phyloP scores from a whole-genome alignment of 2,888 invertebrate genomes.

The Anoncus sp. region DNA sequence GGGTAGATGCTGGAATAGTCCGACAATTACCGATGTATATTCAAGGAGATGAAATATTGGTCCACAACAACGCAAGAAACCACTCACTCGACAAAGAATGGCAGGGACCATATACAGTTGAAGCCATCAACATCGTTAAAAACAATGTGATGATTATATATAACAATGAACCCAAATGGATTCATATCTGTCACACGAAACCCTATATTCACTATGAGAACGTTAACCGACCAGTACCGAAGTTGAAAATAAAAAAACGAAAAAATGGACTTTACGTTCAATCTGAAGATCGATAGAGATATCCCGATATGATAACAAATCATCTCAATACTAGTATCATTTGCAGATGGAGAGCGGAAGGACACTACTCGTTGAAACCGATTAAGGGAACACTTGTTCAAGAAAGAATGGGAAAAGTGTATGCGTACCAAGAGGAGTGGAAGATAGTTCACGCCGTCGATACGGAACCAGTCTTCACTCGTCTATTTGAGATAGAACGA shows the following conservation, averaged over 20 bases:
- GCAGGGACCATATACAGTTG: no score
- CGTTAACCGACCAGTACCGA: neutral
- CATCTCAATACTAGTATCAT: neutral
- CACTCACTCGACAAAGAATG: no score
- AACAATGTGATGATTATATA: slow-evolving; percentile 17
- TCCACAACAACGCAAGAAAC: no score
- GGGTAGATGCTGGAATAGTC: no score
- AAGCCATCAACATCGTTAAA: slow-evolving; percentile 27
- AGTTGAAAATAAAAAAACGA: slow-evolving; percentile 13
- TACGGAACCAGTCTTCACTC: slow-evolving; percentile 14
- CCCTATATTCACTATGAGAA: no score
- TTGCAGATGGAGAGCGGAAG: slow-evolving; percentile 34
- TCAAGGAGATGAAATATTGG: slow-evolving; percentile 19
- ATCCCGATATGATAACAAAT: neutral
- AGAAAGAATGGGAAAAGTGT: slow-evolving; percentile 20
- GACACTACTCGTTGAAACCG: slow-evolving; percentile 13
- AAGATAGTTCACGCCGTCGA: slow-evolving; percentile 25
- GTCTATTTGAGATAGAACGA: slow-evolving; percentile 2
- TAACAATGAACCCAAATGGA: no score
- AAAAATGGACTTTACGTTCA: slow-evolving; percentile 1
- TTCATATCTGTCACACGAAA: no score
- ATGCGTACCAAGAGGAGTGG: slow-evolving; percentile 38
- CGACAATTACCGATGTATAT: slow-evolving; percentile 23
- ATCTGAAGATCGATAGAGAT: neutral
- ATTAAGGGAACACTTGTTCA: slow-evolving; percentile 33